Evolutionary conservation across 2,113 vertebrate species (phyloP), one percentile per base, ranked within the genome.

Genomic region (Xiphias gladius): DNA sequence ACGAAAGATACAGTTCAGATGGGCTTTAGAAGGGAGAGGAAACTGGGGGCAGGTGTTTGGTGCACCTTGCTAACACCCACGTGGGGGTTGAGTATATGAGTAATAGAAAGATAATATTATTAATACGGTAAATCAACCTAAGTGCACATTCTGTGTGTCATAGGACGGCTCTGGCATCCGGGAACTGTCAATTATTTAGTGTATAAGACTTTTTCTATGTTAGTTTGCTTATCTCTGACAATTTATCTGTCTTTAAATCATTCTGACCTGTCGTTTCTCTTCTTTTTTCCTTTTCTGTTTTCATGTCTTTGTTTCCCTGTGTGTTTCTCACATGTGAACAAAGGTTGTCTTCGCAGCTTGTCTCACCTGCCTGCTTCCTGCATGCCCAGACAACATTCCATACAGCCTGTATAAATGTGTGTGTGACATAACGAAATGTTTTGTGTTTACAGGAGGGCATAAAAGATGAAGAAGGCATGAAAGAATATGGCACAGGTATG

Each of bases 391-490:
- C 75, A 87, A 73, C 74, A 86, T 92, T 90, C 64, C 76, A 94
- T 95, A 94, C 92, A 94, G 24, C 48, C 61, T 72, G 41, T 82
- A 55, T 63, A 11, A 61, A 52, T 61, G 41, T 79, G 76, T 73
- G 39, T 76, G 82, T 84, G 85, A 85, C 70, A 82, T 94, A 90
- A 95, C 83, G 13, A 54, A 50, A 58, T 88, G 43, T 93, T 88
- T 80, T 93, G 57, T 94, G 76, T 90, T 93, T 93, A 71, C 94
- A 96, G 95, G 94, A 89, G 24, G 84, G 77, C 24, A 81, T 73
- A 41, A 91, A 82, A 73, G 77, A 91, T 61, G 84, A 93, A 70
- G 92, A 91, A 22, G 88, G 90, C 1, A 46, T 28, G 26, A 90
- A 79, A 26, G 77, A 79, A 58, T 79, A 63, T 71, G 73, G 73